Percentiles rank a stretch among this genome's conserved stretches.
These are phyloP conservation scores for Ivindomyrus marchei DNA, from an alignment of 2,113 vertebrate genomes.

Conservation along the genomic window DNA sequence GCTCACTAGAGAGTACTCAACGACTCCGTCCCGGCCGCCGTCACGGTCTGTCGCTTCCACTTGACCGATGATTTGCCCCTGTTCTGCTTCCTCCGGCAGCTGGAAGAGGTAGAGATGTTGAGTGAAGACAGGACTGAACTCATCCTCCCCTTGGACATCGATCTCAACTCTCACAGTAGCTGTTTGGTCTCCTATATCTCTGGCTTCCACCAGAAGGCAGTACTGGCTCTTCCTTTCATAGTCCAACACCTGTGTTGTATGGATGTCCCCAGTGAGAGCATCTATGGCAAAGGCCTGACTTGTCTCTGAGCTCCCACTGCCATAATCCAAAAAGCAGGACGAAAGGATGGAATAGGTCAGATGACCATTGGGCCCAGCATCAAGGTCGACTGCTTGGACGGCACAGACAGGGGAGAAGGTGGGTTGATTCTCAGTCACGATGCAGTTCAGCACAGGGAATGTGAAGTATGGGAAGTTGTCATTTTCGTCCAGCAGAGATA, in stretches of 20 bases:
- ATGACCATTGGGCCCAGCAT: constrained; percentile 73
- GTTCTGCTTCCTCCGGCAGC: constrained; percentile 58
- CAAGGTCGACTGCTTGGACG: constrained; percentile 76
- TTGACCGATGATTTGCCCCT: constrained; percentile 66
- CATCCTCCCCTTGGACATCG: constrained; percentile 74
- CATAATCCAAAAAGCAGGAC: constrained; percentile 61
- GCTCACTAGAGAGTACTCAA: constrained; percentile 70
- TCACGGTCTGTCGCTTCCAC: constrained; percentile 81
- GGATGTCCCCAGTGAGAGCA: constrained; percentile 74
- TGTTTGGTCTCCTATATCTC: constrained; percentile 71
- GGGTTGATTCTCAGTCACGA: constrained; percentile 73
- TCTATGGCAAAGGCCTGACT: constrained; percentile 77
- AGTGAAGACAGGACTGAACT: constrained; percentile 83
- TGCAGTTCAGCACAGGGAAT: constrained; percentile 68
- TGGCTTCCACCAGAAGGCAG: constrained; percentile 77
- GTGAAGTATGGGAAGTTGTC: constrained; percentile 78
- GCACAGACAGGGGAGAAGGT: constrained; percentile 67
- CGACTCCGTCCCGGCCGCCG: constrained; percentile 71
- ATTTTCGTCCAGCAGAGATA: constrained; percentile 79
- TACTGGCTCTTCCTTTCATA: constrained; percentile 72
- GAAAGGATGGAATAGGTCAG: constrained; percentile 79
- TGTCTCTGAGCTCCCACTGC: constrained; percentile 48
- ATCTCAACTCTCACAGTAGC: constrained; percentile 70
- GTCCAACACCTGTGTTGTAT: constrained; percentile 73
- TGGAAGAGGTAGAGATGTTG: constrained; percentile 75